Conservation (phyloP, 2,797 vertebrate species). For the Xenentodon cancila region DNA sequence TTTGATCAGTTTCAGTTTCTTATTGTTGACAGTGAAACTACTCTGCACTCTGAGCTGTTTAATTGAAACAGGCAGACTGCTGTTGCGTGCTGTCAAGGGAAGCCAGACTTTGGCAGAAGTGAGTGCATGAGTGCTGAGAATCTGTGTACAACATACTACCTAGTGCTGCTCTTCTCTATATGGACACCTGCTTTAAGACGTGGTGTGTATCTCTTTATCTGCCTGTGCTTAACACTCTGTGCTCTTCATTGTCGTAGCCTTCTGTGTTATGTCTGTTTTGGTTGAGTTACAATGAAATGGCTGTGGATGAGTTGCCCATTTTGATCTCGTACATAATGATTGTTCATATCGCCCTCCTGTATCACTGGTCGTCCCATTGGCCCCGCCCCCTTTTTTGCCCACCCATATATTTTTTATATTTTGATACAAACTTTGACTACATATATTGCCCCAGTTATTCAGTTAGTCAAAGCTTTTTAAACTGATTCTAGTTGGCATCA, state of each 20-base stretch:
- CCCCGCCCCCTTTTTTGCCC: slow-evolving; percentile 4
- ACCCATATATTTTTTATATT: slow-evolving; percentile 69
- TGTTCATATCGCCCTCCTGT: slow-evolving; percentile 82
- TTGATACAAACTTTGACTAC: slow-evolving; percentile 81
- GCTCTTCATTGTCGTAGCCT: slow-evolving; percentile 89
- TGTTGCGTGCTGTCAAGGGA: slow-evolving; percentile 74
- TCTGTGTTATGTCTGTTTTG: slow-evolving; percentile 89
- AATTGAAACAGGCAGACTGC: slow-evolving; percentile 55
- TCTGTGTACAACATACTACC: slow-evolving; percentile 93
- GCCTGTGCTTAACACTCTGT: slow-evolving; percentile 92
- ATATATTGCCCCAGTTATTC: slow-evolving; percentile 81
- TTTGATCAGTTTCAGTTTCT: slow-evolving; percentile 43
- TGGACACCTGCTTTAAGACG: slow-evolving; percentile 90
- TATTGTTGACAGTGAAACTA: slow-evolving; percentile 42
- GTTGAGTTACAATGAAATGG: slow-evolving; percentile 86
- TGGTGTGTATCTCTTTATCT: slow-evolving; percentile 90
- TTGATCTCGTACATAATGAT: slow-evolving; percentile 89
- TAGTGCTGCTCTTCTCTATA: slow-evolving; percentile 89
- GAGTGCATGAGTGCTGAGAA: slow-evolving; percentile 82
- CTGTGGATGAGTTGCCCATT: slow-evolving; percentile 86
- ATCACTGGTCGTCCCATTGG: slow-evolving; percentile 47
- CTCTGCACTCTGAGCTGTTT: slow-evolving; percentile 45
- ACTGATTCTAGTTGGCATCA: slow-evolving; percentile 77
- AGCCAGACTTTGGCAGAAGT: slow-evolving; percentile 61
- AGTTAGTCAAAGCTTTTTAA: slow-evolving; percentile 78